Evolutionary conservation across 2,888 invertebrate species (phyloP), one percentile per base, ranked within the genome.

Genomic region (Drosophila pullipes): DNA sequence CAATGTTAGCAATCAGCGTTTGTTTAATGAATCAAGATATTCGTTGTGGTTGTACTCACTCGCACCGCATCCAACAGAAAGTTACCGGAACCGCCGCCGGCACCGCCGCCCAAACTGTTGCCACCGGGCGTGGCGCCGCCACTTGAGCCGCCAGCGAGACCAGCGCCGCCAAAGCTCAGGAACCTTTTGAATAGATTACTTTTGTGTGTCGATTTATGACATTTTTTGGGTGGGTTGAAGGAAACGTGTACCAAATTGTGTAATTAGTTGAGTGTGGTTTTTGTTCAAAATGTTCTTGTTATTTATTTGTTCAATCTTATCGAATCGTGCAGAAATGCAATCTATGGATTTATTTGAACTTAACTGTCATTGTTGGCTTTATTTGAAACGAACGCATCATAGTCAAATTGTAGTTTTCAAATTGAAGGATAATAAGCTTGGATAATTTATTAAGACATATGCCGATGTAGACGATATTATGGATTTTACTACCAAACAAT

Each of bases 21-120:
- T 41, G 10, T n/a, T 25, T 1, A 33, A 25, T 33, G 41, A 3
- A 53, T 13, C 11, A 53, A 6, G 9, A 0, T 28, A 18, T 6
- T 25, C 1, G 9, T 41, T 58, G 11, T 22, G 18, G n/a, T 31
- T 57, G 28, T 39, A 95, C 97, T 96, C 94, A 97, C 97, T 95
- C 97, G 95, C 93, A 97, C 96, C 92, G 97, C 96, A 94, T 97
- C 97, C 94, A 97, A 97, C 83, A 97, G 95, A 95, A 97, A 97
- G 94, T 97, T 97, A 76, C 97, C 97, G 60, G 97, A 97, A 65
- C 97, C 97, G 79, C 96, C 96, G n/a, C 96, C 96, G 18, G 97
- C 97, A 79, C 96, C 96, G n/a, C 93, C 93, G 68, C 92, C 93
- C 57, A 95, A 94, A 53, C 92, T 92, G 74, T 94, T 95, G 28